A percentile compares a stretch with the other conserved stretches of the same genome.
Evolutionary conservation across 2,888 invertebrate genomes (phyloP).

Genomic region (Diarsia mendica): DNA sequence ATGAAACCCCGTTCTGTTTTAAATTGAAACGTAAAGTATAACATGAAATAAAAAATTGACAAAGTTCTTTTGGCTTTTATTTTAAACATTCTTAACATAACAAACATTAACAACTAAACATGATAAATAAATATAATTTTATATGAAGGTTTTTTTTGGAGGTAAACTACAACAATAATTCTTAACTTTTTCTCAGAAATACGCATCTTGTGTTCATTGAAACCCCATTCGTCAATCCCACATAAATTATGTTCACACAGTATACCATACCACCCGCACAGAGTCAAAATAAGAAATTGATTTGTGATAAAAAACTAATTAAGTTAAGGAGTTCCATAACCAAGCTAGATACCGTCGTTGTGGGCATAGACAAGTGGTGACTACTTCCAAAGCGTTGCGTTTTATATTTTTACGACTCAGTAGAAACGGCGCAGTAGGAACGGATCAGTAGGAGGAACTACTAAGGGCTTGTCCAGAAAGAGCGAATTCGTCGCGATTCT

Average conservation of each 20-base stretch:
- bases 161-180: background rate
- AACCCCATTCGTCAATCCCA: background rate
- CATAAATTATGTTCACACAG: background rate
- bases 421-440: background rate
- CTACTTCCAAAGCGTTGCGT: background rate
- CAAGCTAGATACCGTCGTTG: background rate
- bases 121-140: constrained; percentile 1
- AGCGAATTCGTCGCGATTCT: too few species aligned
- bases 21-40: constrained; percentile 48
- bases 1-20: constrained; percentile 29
- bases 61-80: constrained; percentile 19
- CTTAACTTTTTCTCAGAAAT: background rate
- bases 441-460: background rate
- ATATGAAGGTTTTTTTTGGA: background rate
- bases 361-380: background rate
- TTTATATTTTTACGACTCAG: background rate
- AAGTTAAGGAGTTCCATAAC: background rate
- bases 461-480: too few species aligned
- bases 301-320: background rate
- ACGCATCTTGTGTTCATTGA: background rate
- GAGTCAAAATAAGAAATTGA: background rate
- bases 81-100: background rate
- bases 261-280: background rate
- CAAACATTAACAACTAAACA: background rate
- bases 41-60: constrained; percentile 33